phyloP scores from a whole-genome alignment of 2,113 vertebrate species.

The Oreochromis tanganicae region DNA sequence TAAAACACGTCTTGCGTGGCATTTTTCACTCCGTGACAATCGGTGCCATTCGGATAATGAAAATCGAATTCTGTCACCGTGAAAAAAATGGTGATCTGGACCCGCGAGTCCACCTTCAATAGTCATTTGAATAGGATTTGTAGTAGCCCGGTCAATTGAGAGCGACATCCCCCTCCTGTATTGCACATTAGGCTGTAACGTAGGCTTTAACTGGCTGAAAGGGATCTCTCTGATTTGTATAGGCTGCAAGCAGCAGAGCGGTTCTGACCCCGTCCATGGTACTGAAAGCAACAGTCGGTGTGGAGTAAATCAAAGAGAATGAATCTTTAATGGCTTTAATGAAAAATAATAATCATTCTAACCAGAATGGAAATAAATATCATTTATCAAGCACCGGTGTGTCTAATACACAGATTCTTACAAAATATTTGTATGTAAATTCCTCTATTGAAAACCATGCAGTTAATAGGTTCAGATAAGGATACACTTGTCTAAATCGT shows the following conservation, averaged over 20 bases:
- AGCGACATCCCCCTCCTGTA: neutral
- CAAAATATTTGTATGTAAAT: neutral
- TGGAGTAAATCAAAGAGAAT: conserved; percentile 24
- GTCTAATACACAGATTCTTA: neutral
- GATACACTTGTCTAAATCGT: neutral
- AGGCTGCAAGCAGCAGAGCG: conserved; percentile 6
- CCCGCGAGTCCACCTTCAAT: neutral
- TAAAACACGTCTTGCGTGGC: conserved; percentile 31
- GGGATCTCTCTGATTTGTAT: neutral
- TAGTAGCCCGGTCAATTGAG: neutral
- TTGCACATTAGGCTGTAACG: neutral
- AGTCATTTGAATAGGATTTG: neutral
- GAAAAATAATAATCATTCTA: conserved; percentile 11
- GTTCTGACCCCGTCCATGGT: conserved; percentile 36
- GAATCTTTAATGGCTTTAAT: conserved; percentile 5
- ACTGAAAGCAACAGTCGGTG: conserved; percentile 46
- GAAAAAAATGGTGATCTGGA: neutral
- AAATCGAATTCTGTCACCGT: neutral
- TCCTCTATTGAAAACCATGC: neutral
- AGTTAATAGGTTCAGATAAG: neutral
- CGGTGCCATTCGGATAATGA: neutral
- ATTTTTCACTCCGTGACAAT: neutral
- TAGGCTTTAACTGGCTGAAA: neutral
- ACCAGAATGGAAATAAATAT: neutral
- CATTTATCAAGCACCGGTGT: neutral